Base-by-base conservation (phyloP, 2,797 vertebrate species). In the Rhabdomys pumilio region DNA sequence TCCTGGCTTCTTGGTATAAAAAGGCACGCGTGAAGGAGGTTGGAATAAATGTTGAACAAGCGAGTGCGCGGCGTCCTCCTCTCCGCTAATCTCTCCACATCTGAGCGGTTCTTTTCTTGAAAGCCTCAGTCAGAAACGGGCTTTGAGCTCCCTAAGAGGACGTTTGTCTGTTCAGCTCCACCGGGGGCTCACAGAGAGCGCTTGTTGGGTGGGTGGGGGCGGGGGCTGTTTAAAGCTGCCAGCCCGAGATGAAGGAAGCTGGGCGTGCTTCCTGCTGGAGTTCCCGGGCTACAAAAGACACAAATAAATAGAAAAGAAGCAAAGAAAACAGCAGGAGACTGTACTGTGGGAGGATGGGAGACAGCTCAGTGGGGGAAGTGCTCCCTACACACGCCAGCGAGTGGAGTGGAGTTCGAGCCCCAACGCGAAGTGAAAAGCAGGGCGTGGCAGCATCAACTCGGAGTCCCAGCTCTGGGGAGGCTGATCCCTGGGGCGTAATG, bases 61-160 rank as follows among this genome's bases (percentile, higher is more conserved):
- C 2, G 20, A 75, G 41, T 38, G n/a, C 53, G 11, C 5, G 15
- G 19, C 67, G 29, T 19, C 77, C 44, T 47, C 26, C 65, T 24
- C 7, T 22, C 19, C 6, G 38, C 22, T 67, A n/a, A 22, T 65
- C n/a, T 90, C 79, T 76, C 59, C 72, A 55, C 69, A 89, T 69
- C 63, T 47, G 59, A 91, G 34, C 44, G n/a, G 87, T 76, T 94
- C 53, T 57, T 89, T 50, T 76, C 72, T 65, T 85, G 81, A 91
- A 95, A 85, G 9, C 59, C 10, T 85, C n/a, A 0, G 86, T 90
- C 65, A 57, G 44, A 76, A 81, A 50, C 26, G 6, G 3, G 14
- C 55, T 79, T 89, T 90, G 22, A 41, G 34, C 53, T 82, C 53
- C 14, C 13, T 3, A 47, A 73, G 34, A 61, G 77, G 80, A 76